phyloP scores from a whole-genome alignment of 2,797 vertebrate species.

The Furcifer pardalis region DNA sequence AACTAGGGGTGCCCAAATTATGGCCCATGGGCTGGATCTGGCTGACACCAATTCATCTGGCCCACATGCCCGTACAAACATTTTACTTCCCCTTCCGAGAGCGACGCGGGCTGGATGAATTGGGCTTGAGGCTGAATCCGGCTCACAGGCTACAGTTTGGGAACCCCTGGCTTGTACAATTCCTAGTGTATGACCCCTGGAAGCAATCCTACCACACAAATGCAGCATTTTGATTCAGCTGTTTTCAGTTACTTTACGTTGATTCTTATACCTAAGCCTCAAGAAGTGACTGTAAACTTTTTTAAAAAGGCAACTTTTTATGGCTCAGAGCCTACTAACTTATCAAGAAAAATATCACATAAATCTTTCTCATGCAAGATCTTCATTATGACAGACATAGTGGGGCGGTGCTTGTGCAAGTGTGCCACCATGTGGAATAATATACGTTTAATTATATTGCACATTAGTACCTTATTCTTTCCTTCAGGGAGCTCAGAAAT shows the following conservation, averaged over 20 bases:
- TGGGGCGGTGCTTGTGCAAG: neutral
- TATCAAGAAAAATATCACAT: neutral
- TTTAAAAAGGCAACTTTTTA: neutral
- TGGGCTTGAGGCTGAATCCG: too few species aligned
- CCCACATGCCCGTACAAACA: too few species aligned
- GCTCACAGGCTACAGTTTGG: too few species aligned
- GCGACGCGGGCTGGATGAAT: too few species aligned
- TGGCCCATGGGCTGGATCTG: too few species aligned
- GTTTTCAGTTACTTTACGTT: accelerated
- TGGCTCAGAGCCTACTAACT: neutral
- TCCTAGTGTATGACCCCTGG: neutral
- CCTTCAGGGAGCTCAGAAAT: neutral
- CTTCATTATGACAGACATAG: neutral
- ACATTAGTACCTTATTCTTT: neutral
- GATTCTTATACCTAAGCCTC: neutral
- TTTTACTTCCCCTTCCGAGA: too few species aligned
- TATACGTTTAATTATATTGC: neutral
- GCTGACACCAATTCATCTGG: too few species aligned
- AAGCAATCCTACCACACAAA: neutral
- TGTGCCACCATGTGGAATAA: constrained; percentile 15
- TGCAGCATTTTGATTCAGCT: neutral
- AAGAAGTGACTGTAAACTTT: neutral
- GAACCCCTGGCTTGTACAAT: too few species aligned
- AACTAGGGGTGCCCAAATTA: too few species aligned
- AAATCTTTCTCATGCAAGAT: neutral